These are phyloP conservation scores for Hippocampus mohnikei DNA, from an alignment of 2,113 vertebrate species.

Conservation along the genomic window DNA sequence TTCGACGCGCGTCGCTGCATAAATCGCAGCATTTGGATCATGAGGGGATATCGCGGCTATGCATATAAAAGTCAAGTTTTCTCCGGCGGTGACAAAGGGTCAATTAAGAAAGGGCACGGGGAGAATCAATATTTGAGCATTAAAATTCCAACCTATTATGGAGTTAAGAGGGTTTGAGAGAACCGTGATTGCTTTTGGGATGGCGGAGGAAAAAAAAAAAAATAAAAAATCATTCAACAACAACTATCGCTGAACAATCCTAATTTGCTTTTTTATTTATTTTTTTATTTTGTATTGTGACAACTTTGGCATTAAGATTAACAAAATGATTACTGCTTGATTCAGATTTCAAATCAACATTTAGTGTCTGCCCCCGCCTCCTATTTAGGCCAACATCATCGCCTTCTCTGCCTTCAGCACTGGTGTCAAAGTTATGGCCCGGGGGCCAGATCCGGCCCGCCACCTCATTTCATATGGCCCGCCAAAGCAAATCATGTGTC, in stretches of 20 bases:
- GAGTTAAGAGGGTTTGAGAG: slow-evolving; percentile 5
- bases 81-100: neutral
- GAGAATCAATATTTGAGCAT: slow-evolving; percentile 22
- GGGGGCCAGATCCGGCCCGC: no score
- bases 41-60: slow-evolving; percentile 2
- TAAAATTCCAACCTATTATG: slow-evolving; percentile 5
- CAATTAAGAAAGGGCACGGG: slow-evolving; percentile 5
- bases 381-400: no score
- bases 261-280: neutral
- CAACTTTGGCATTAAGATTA: neutral
- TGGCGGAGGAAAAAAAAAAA: no score
- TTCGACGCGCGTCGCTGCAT: slow-evolving; percentile 38
- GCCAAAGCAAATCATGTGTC: no score
- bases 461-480: no score
- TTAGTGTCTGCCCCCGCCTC: no score
- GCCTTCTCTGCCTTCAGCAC: no score
- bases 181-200: neutral
- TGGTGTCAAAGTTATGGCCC: no score
- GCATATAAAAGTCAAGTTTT: neutral
- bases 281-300: neutral
- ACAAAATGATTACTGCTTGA: neutral
- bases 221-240: neutral
- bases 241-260: neutral
- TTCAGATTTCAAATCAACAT: neutral
- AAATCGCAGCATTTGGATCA: slow-evolving; percentile 29